A percentile compares a stretch with the other conserved stretches of the same genome.
phyloP scores from a whole-genome alignment of 2,888 invertebrate species.

The Trichogramma evanescens region DNA sequence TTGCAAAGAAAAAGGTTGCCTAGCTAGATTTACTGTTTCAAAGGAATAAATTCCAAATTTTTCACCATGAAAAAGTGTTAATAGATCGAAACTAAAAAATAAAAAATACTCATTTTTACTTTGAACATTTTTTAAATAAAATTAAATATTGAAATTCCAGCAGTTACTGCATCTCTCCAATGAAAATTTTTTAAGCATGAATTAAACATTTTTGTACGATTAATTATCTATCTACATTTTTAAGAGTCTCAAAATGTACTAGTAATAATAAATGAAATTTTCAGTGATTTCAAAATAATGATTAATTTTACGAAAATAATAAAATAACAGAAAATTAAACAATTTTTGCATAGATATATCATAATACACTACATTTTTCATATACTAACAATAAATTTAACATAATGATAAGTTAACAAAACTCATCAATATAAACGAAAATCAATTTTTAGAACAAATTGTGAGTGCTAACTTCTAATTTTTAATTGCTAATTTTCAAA shows the following conservation, averaged over 20 bases:
- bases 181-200: conserved; percentile 12
- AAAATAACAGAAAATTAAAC: conserved; percentile 24
- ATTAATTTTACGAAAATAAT: conserved; percentile 11
- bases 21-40: conserved; percentile 28
- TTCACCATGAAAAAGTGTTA: conserved; percentile 18
- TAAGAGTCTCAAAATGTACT: conserved; percentile 12
- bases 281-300: conserved; percentile 16
- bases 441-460: no score
- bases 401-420: no score
- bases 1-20: conserved; percentile 25
- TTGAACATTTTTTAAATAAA: conserved; percentile 16
- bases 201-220: conserved; percentile 19
- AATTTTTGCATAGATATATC: background rate
- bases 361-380: no score
- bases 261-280: conserved; percentile 10
- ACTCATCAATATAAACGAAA: no score
- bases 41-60: conserved; percentile 21
- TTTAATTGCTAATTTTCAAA: no score
- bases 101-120: conserved; percentile 8
- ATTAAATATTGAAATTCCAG: conserved; percentile 14
- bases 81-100: background rate
- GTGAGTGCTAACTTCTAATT: no score
- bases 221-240: conserved; percentile 12
- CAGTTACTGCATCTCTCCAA: conserved; percentile 7
- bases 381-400: no score